Conservation (phyloP, 2,113 vertebrate genomes). For the Marcusenius ussheri region DNA sequence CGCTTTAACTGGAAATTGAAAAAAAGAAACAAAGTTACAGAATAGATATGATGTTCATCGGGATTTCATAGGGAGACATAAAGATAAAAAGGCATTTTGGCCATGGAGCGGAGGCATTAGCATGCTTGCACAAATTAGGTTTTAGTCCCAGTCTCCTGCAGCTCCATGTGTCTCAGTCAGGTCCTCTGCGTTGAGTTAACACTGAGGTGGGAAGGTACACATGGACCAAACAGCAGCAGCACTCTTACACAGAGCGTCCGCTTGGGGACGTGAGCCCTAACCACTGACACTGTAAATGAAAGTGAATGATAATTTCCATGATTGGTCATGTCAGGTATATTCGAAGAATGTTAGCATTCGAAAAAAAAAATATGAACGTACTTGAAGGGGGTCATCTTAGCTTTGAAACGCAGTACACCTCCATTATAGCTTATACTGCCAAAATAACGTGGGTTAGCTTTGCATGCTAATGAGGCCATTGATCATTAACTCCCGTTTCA, state of each 20-base stretch:
- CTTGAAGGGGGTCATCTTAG: neutral
- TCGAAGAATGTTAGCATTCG: neutral
- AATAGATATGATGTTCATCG: neutral
- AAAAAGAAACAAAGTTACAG: neutral
- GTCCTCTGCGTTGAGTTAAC: slow-evolving; percentile 30
- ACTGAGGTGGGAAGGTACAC: neutral
- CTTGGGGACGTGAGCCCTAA: neutral
- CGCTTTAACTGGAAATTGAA: neutral
- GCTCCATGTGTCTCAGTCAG: slow-evolving; percentile 32
- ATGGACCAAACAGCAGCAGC: neutral
- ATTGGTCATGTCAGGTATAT: neutral
- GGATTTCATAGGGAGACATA: neutral
- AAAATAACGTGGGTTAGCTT: neutral
- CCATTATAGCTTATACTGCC: neutral
- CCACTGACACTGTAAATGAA: neutral
- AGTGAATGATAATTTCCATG: neutral
- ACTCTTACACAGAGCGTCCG: slow-evolving; percentile 19
- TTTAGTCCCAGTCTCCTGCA: slow-evolving; percentile 36
- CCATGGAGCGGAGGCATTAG: neutral
- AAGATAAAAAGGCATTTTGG: too few species aligned
- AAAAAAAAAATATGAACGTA: neutral
- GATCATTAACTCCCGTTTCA: neutral
- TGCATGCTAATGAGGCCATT: neutral
- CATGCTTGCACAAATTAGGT: slow-evolving; percentile 42
- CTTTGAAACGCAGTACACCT: neutral